phyloP scores from a whole-genome alignment of 2,113 vertebrate genomes.

The Spheniscus mendiculus region DNA sequence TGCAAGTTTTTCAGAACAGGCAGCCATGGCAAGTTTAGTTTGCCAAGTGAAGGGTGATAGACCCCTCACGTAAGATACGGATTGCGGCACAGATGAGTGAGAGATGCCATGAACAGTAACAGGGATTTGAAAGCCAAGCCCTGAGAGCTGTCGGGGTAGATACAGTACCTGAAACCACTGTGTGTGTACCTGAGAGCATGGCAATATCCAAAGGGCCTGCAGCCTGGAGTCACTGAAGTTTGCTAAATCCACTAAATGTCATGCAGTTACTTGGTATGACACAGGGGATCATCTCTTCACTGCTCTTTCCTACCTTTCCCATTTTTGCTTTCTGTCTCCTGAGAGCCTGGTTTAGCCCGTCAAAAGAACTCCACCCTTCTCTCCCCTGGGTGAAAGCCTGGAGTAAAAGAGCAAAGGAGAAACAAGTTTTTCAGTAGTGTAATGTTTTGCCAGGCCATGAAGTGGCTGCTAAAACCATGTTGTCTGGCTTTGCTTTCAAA shows the following conservation, averaged over 20 bases:
- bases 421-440: background rate
- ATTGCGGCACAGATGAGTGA: background rate
- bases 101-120: background rate
- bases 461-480: background rate
- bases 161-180: background rate
- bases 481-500: background rate
- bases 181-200: background rate
- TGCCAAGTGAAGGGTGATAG: background rate
- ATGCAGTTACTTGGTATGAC: background rate
- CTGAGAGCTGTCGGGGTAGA: background rate
- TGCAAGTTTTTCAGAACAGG: background rate
- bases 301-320: background rate
- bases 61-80: accelerated
- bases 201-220: background rate
- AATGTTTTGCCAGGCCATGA: background rate
- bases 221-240: background rate
- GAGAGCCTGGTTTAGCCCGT: background rate
- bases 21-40: background rate
- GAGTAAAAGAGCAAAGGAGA: background rate
- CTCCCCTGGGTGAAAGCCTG: background rate
- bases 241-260: background rate
- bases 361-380: background rate
- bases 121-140: background rate
- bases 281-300: background rate
- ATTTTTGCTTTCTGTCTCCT: background rate